Evolutionary conservation across 2,113 vertebrate genomes (phyloP), one percentile per base, ranked within the genome.

Genomic region (Anarhynchus alexandrinus): DNA sequence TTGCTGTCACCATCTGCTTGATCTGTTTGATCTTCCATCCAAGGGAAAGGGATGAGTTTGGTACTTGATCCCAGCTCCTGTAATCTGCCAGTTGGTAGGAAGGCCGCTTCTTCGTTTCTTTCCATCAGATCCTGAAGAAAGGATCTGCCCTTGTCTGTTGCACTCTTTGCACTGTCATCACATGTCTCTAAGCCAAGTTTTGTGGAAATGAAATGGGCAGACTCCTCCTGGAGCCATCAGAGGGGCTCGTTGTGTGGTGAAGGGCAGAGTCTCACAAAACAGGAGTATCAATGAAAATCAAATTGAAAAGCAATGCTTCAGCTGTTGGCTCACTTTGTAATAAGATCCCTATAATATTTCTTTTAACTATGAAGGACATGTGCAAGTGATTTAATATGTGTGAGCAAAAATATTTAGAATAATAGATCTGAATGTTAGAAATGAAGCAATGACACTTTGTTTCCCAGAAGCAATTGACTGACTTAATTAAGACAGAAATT

Each of bases 401-500:
- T 69, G 65, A 93, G 51, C 40, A 91, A 95, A 88, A 85, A 32
- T 82, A 72, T 67, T 94, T 52, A 72, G 52, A 89, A 82, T 57
- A 74, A 78, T 91, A 73, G 30, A 55, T 82, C 26, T 73, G 58
- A 93, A 94, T 94, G 76, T 72, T 89, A 91, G 36, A 92, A 94
- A 93, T 72, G 57, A 94, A 96, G 61, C 42, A 94, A 84, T 29
- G 61, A 64, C 91, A 83, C 45, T 87, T 71, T 34, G 13, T 87
- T 94, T 92, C 74, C 84, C 86, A 96, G 94, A 93, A 96, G 88
- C 64, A 80, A 90, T n/a, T 86, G 62, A 71, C 62, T 93, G 69
- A 94, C 82, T 92, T 81, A 95, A 76, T 90, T 91, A 93, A 97
- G 61, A 32, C 59, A 87, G 43, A 95, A 97, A 95, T 92, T 71